Percentiles rank a stretch among this genome's conserved stretches.
Conservation (phyloP, 2,113 vertebrate species). For the Lycocorax pyrrhopterus region DNA sequence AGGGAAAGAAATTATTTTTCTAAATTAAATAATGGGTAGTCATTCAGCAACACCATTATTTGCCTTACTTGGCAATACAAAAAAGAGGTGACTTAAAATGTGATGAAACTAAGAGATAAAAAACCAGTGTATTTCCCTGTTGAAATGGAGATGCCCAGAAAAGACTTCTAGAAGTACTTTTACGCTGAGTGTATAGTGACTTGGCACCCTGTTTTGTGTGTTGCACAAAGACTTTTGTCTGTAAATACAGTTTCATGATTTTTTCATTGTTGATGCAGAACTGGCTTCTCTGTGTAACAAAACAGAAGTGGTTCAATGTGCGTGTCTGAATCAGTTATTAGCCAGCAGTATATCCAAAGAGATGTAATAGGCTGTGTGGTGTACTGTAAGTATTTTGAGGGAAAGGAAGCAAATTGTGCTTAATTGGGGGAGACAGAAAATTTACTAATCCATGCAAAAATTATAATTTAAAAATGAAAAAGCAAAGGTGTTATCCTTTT, state of each 20-base stretch:
- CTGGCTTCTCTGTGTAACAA: constrained; percentile 47
- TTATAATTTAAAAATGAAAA: constrained; percentile 56
- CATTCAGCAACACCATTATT: constrained; percentile 29
- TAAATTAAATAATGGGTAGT: constrained; percentile 13
- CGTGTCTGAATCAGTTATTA: constrained; percentile 34
- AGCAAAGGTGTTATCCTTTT: constrained; percentile 10
- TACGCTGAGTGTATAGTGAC: background rate
- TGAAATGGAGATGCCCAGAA: constrained; percentile 4
- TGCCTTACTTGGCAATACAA: constrained; percentile 44
- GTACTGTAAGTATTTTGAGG: constrained; percentile 59
- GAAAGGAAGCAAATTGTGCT: constrained; percentile 60
- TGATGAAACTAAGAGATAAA: background rate
- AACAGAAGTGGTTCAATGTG: constrained; percentile 28
- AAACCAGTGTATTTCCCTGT: constrained; percentile 9
- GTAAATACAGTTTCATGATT: constrained; percentile 55
- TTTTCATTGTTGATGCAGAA: constrained; percentile 42
- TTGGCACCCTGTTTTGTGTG: constrained; percentile 49
- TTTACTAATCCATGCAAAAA: background rate
- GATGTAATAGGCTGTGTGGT: background rate
- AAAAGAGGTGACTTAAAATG: constrained; percentile 5
- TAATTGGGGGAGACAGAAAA: constrained; percentile 38
- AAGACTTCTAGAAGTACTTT: constrained; percentile 40
- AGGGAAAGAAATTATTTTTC: constrained; percentile 17
- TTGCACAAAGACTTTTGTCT: constrained; percentile 62
- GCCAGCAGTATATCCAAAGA: constrained; percentile 46